phyloP scores from a whole-genome alignment of 2,797 vertebrate species.

The Channa striata region DNA sequence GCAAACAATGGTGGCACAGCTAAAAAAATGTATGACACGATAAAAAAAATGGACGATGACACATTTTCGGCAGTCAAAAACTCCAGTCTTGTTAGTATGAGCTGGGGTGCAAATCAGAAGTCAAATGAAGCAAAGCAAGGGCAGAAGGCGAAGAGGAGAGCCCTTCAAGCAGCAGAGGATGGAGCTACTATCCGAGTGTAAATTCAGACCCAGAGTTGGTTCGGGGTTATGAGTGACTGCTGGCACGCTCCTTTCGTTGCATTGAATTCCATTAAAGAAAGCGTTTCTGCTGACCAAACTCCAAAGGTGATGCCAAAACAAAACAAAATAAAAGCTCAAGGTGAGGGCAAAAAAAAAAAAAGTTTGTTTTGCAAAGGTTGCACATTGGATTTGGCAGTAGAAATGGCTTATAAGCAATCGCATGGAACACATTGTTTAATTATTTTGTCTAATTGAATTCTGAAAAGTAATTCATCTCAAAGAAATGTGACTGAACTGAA shows the following conservation, averaged over 20 bases:
- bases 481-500: conserved; percentile 4
- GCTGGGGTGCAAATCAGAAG: conserved; percentile 20
- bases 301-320: conserved; percentile 24
- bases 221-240: conserved; percentile 45
- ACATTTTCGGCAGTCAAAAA: conserved; percentile 53
- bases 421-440: conserved; percentile 15
- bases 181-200: conserved; percentile 34
- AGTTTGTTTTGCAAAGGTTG: conserved; percentile 10
- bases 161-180: conserved; percentile 31
- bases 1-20: conserved; percentile 50
- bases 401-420: conserved; percentile 9
- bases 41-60: conserved; percentile 41
- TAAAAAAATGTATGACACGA: conserved; percentile 43
- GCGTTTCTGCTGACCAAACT: conserved; percentile 27
- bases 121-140: conserved; percentile 33
- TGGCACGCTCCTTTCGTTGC: conserved; percentile 40
- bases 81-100: conserved; percentile 15
- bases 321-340: conserved; percentile 11
- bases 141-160: conserved; percentile 29
- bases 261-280: conserved; percentile 46
- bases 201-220: conserved; percentile 40
- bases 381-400: not conserved
- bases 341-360: conserved; percentile 4
- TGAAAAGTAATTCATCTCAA: not conserved
- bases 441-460: conserved; percentile 31